Base-by-base conservation (phyloP, 1,140 invertebrate genomes). In the Phortica variegata region DNA sequence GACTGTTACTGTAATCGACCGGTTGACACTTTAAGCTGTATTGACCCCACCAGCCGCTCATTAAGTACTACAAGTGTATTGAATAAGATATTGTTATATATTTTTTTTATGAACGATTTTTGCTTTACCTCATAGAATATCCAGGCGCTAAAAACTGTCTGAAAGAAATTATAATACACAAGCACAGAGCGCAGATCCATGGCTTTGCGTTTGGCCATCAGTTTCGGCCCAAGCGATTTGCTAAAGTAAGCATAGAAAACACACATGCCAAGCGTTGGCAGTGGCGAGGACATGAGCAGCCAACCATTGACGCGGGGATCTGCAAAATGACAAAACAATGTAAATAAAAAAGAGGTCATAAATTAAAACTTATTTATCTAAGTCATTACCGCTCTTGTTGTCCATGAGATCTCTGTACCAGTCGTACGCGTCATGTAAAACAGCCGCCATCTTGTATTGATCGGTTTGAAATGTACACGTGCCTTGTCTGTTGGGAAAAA, bases 11-110 rank as follows among this genome's bases (percentile, higher is more conserved):
- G 73, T 95, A 97, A 76, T 94, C 91, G 29, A 97, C 93, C 18
- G 92, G 90, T 79, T 97, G 93, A 80, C 94, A 98, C 57, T 84
- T 84, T 73, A 93, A 91, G 79, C 89, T 93, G 79, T 96, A 97
- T 56, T 87, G 83, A 58, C 85, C 87, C 82, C 86, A 87, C 87
- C 88, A 91, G 43, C 89, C 89, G 57, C 88, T 91, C 83, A 86
- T 85, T 77, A 91, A 79, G 76, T 88, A 90, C 88, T 91, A 79
- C 60, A 82, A 81, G 62, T 52, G 69, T 50, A 42, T 42, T 36
- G 23, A 15, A 8, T 40, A 5, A 43, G 19, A 43, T 32, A 43
- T 47, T 41, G 18, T 13, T 17, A 2, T 26, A 8, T 17, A 29
- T 38, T 23, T 17, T 34, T 45, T 37, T 39, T 31, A 54, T 43